Conservation (phyloP, 2,797 vertebrate genomes). For the Novumbra hubbsi region DNA sequence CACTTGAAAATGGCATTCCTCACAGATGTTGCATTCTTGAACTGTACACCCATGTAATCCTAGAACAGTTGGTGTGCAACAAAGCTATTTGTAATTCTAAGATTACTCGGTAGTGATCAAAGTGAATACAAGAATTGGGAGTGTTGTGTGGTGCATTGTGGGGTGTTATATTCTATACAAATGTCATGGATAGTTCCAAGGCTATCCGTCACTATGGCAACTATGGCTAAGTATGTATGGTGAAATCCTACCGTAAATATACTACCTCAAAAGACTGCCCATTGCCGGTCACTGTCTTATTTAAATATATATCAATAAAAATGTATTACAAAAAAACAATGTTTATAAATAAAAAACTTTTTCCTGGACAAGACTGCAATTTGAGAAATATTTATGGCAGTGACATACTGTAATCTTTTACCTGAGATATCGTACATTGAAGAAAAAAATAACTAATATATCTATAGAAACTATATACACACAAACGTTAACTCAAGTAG, state of each 20-base stretch:
- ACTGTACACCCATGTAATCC: background rate
- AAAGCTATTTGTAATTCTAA: background rate
- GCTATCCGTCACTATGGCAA: constrained; percentile 16
- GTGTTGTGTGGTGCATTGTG: background rate
- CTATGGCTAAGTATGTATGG: constrained; percentile 16
- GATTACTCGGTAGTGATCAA: background rate
- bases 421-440: constrained; percentile 48
- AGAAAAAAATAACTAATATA: background rate
- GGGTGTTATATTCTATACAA: constrained; percentile 14
- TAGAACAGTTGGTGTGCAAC: constrained; percentile 4
- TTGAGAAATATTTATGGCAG: constrained; percentile 33
- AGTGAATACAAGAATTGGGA: constrained; percentile 18
- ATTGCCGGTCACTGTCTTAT: constrained; percentile 35
- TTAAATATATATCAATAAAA: constrained; percentile 20
- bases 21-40: background rate
- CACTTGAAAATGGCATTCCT: constrained; percentile 3
- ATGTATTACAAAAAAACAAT: background rate
- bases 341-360: background rate
- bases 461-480: constrained; percentile 31
- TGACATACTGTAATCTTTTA: constrained; percentile 35
- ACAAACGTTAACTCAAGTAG: constrained; percentile 4
- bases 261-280: constrained; percentile 69
- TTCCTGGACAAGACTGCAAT: constrained; percentile 43
- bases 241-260: constrained; percentile 49
- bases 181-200: constrained; percentile 18